Base-by-base conservation (phyloP, 2,113 vertebrate species). In the Miniopterus natalensis region DNA sequence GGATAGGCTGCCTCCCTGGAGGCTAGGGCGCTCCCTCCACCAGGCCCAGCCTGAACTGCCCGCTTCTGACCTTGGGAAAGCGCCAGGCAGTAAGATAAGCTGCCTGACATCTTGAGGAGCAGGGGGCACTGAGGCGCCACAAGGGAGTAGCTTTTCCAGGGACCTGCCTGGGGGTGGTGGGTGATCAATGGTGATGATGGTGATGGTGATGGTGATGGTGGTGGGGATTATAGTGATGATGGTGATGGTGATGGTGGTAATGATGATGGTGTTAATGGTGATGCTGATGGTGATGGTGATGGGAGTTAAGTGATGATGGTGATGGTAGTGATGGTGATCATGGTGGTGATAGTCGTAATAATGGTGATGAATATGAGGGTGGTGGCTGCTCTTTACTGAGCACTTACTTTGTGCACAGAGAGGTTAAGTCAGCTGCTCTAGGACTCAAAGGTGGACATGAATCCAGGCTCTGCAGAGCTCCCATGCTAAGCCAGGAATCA, bases 201-300 rank as follows among this genome's bases (percentile, higher is more conserved):
- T 40, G 66, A 25, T 31, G 57, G 4, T 49, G 11, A 8, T 17
- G 20, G 0, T 51, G 29, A 0, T 88, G 31, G 8, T 5, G 45
- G 2, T 42, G 9, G 2, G 0, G 25, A 0, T 57, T 21, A 0
- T 27, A 27, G 0, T 49, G 21, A 0, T 49, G 7, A 7, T 29
- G 18, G 8, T 25, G 1, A 0, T 57, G 6, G 0, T 73, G 23
- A 0, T 55, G 21, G 0, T 23, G 21, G 0, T 40, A 11, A 0
- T 66, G 6, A 9, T 27, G 15, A 6, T 29, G 23, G 7, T 42
- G 27, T 0, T 83, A 11, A 3, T 31, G 13, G 1, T 27, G 10
- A 0, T 21, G 42, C 3, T 45, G 18, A 2, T 81, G 9, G 0
- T 65, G 29, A 29, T 4, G 29, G 31, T 21, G 5, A 0, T 31